Base-by-base conservation (phyloP, 1,140 invertebrate species). In the Pseudomyrmex sp. region DNA sequence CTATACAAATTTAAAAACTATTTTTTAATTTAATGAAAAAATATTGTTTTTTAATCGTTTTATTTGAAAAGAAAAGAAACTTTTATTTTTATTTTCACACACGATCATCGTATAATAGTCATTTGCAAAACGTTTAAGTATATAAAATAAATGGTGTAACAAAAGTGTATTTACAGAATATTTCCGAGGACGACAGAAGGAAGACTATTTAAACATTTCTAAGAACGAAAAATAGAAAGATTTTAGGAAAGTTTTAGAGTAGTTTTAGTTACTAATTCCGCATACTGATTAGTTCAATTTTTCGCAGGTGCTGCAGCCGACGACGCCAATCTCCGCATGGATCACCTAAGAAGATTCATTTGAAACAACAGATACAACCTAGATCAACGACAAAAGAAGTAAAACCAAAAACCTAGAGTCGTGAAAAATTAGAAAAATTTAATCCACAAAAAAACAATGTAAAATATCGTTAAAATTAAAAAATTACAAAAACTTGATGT, bases 241-340 rank as follows among this genome's bases (percentile, higher is more conserved):
- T 26, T 18, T 35, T 35, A 35, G 5, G 0, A 4, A 26, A 70
- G 2, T 4, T 3, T 50, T 9, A 54, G 44, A 50, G 26, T 68
- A 23, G 7, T 8, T 76, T 54, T 44, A 54, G 13, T 80, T n/a
- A 23, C 1, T 44, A 26, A 70, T 89, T 85, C 84, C 83, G 58
- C 5, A 66, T 86, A 91, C 89, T 91, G 52, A 90, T 58, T 66
- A 56, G 12, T 70, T 83, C 2, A 68, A 56, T 88, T 89, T 91
- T 90, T 84, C 83, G 59, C 70, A 91, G 88, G 89, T 90, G 66
- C 73, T 85, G 75, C 82, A 61, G 50, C 9, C 8, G 7, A 63
- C 7, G 66, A 66, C 26, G 54, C 20, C 23, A 80, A n/a, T 80
- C 12, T 68, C 9, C 12, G 12, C 7, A n/a, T 13, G 54, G 7